Base-by-base conservation (phyloP, 2,888 invertebrate species). In the Baronia brevicornis region DNA sequence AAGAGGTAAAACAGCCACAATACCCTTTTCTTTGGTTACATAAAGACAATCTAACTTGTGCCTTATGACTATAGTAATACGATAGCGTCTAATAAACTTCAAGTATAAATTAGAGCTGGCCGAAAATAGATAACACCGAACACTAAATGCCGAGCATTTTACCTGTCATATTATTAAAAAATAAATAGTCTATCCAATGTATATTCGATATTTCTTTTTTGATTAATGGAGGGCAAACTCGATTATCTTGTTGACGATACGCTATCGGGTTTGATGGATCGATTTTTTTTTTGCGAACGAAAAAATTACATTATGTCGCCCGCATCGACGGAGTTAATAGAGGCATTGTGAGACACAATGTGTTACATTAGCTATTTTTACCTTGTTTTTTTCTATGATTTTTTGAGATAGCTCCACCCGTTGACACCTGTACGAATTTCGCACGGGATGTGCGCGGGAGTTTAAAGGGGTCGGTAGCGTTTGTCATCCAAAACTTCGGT, bases 141-240 rank as follows among this genome's bases (percentile, higher is more conserved):
- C 69, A 74, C 72, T 78, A 80, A 82, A 80, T 75, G 78, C 82
- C 78, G 71, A 62, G 73, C 77, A 75, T 78, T 79, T 56, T 72
- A 71, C 65, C 78, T 79, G 80, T 79, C 80, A 79, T 68, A 80
- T 79, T 79, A 78, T 69, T 73, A 78, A 78, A 71, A 71, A 73
- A 74, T 69, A 71, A 68, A 69, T 62, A 65, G 61, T 63, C 60
- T 58, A 61, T 41, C 39, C 63, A 53, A 65, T 67, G 69, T 67
- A 69, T 74, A 79, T 74, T 71, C 68, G 71, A 73, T 75, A 70
- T 65, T 55, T n/a, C n/a, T n/a, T 60, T 68, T 71, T 71, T 80
- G 78, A 79, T 79, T 74, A 73, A 80, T 79, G 73, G 71, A 52
- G 57, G 60, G 51, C 55, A 59, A 60, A 66, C 62, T 63, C 74